A percentile compares a stretch with the other conserved stretches of the same genome.
phyloP scores from a whole-genome alignment of 2,888 invertebrate species.

The Hypercompe scribonia region DNA sequence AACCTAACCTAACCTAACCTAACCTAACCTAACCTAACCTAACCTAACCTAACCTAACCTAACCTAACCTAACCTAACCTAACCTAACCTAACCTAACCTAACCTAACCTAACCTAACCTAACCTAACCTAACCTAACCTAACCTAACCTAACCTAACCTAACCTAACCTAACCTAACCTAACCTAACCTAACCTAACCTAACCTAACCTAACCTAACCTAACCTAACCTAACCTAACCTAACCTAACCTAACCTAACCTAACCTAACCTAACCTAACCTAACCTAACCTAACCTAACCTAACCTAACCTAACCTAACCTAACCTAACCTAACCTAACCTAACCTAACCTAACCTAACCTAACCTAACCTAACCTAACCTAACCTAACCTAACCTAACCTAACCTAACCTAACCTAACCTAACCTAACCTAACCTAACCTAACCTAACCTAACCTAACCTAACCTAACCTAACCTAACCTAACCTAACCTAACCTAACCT shows the following conservation, averaged over 20 bases:
- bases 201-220: constrained; percentile 24
- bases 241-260: constrained; percentile 36
- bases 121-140: constrained; percentile 23
- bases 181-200: constrained; percentile 24
- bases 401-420: constrained; percentile 24
- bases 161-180: constrained; percentile 24
- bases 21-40: constrained; percentile 20
- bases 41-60: constrained; percentile 20
- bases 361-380: constrained; percentile 22
- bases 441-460: constrained; percentile 26
- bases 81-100: constrained; percentile 19
- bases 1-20: constrained; percentile 27
- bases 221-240: constrained; percentile 29
- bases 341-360: constrained; percentile 17
- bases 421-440: constrained; percentile 24
- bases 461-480: constrained; percentile 19
- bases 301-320: constrained; percentile 35
- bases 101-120: constrained; percentile 17
- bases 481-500: constrained; percentile 18
- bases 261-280: constrained; percentile 32
- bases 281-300: constrained; percentile 30
- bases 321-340: constrained; percentile 24
- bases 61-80: constrained; percentile 17
- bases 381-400: constrained; percentile 18
- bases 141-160: constrained; percentile 21